Evolutionary conservation across 1,140 invertebrate genomes (phyloP), one percentile per base, ranked within the genome.

Genomic region (Drosophila kikkawai): DNA sequence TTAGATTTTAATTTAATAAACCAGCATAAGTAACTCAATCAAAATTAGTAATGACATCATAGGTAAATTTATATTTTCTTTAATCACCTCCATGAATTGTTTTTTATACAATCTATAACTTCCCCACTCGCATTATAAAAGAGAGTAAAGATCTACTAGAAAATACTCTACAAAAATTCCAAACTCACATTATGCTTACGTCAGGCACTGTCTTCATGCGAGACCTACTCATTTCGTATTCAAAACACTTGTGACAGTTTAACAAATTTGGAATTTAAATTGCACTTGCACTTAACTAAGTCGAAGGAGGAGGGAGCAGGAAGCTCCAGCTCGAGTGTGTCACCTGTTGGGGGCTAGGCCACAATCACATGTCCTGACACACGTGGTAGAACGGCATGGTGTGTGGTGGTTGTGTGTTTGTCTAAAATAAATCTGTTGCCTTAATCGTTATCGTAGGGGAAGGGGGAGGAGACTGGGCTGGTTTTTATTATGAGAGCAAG

Each of bases 191-290:
- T 65, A 65, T 11, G 12, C 3, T 17, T 19, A 55, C n/a, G 64
- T 29, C 19, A 45, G 48, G 67, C 22, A 9, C 32, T 68, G 67
- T 70, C 5, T 32, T n/a, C 0, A 22, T 47, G 34, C 17, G 39
- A 53, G 81, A 58, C 78, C 65, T 68, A 48, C 84, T 87, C 84
- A 87, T 87, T 87, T 88, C 63, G 84, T 75, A 87, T 87, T 88
- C 84, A 87, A 63, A 84, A 71, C 84, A 73, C 70, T 88, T 88
- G 84, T 81, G 77, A 88, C 84, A 90, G 84, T 88, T 87, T 87
- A 87, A 87, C 84, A 87, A 87, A 87, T 87, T 87, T 84, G 55
- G 80, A 82, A 87, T 84, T 87, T 84, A 87, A 87, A 87, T 87
- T 88, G 84, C 85, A 84, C 80, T 63, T 83, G 84, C 84, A 83